Percentiles rank a stretch among this genome's conserved stretches.
phyloP scores from a whole-genome alignment of 2,797 vertebrate genomes.

The Toxotes lorentzi region DNA sequence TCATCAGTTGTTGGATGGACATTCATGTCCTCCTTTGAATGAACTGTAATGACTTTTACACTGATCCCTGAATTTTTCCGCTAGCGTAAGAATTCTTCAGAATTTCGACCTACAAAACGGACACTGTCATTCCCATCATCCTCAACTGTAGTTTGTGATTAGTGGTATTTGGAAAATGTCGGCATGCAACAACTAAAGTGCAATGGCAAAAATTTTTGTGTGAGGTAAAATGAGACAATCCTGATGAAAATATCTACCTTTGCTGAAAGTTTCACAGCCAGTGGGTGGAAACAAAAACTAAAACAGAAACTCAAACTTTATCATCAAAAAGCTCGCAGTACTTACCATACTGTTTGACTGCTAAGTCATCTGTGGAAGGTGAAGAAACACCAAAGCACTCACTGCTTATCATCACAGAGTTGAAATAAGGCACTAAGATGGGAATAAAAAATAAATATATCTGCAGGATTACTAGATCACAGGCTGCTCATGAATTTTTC shows the following conservation, averaged over 20 bases:
- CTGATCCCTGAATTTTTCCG: neutral
- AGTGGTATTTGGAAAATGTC: neutral
- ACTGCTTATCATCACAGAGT: conserved; percentile 17
- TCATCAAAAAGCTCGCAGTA: conserved; percentile 1
- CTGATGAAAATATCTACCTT: neutral
- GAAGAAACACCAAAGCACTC: conserved; percentile 10
- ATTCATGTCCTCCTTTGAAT: neutral
- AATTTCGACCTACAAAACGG: neutral
- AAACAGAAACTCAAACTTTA: neutral
- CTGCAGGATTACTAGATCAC: conserved; percentile 13
- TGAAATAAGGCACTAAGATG: conserved; percentile 26
- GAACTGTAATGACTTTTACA: neutral
- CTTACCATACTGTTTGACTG: conserved; percentile 1
- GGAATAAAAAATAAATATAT: conserved; percentile 24
- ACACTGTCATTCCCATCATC: neutral
- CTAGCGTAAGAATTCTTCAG: neutral
- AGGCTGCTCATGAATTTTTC: conserved; percentile 13
- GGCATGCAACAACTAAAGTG: neutral
- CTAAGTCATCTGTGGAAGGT: conserved; percentile 5
- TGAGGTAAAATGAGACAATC: neutral
- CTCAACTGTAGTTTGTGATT: neutral
- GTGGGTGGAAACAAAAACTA: neutral
- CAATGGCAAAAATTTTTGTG: neutral
- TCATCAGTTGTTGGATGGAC: neutral
- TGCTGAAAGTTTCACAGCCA: neutral